These are phyloP conservation scores for Zelostemma sp. DNA, from an alignment of 1,140 invertebrate genomes.

Conservation along the genomic window DNA sequence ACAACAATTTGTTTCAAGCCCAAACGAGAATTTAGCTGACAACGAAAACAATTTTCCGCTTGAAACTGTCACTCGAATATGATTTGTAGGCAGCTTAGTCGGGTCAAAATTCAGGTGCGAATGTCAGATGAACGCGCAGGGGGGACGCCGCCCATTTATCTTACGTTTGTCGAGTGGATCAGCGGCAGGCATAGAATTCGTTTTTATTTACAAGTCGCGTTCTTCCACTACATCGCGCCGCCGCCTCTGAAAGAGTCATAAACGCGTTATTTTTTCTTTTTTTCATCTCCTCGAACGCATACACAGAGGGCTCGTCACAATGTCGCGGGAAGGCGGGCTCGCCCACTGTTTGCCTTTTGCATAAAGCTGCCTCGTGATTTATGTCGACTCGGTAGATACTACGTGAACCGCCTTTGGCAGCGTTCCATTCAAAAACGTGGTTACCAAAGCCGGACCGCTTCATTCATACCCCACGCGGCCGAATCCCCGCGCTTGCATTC, in stretches of 20 bases:
- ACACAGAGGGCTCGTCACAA: conserved; percentile 13
- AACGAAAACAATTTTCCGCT: no score
- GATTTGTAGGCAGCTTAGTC: background rate
- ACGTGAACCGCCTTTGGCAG: conserved; percentile 18
- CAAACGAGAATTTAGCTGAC: no score
- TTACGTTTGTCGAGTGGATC: conserved; percentile 15
- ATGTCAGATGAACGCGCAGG: background rate
- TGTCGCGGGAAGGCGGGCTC: conserved; percentile 33
- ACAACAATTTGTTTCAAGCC: background rate
- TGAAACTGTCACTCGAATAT: no score
- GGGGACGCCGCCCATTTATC: conserved; percentile 14
- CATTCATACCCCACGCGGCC: conserved; percentile 20
- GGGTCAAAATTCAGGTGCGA: no score
- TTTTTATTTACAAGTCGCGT: conserved; percentile 21
- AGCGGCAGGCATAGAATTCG: conserved; percentile 7
- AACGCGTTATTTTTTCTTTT: conserved; percentile 7
- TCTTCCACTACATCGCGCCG: conserved; percentile 17
- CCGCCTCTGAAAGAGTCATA: conserved; percentile 10
- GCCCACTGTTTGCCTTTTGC: conserved; percentile 37
- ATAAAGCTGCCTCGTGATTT: conserved; percentile 40
- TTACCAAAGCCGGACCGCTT: conserved; percentile 30
- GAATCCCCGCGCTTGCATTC: background rate
- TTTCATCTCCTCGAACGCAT: background rate
- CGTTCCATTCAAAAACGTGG: conserved; percentile 28
- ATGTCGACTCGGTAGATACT: conserved; percentile 27